Conservation (phyloP, 2,888 invertebrate genomes). For the Troides oblongomaculatus region DNA sequence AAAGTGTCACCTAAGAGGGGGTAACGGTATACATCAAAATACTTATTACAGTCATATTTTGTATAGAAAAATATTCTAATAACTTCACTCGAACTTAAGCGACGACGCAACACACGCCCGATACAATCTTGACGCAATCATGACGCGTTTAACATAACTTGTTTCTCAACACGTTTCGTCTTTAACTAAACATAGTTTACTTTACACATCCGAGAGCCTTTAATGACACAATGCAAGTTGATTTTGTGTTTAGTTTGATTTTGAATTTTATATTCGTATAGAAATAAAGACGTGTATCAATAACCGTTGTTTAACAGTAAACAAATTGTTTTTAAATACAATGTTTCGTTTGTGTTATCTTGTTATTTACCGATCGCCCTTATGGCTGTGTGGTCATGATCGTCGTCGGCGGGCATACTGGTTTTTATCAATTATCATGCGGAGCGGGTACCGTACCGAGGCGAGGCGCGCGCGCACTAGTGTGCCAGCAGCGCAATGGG, state of each 20-base stretch:
- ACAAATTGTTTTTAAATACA: constrained; percentile 31
- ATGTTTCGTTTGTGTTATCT: constrained; percentile 38
- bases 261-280: not conserved
- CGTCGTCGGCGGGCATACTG: constrained; percentile 47
- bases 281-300: too few relatives aligned
- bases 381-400: constrained; percentile 37
- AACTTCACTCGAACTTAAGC: not conserved
- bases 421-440: constrained; percentile 75
- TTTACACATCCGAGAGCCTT: not conserved
- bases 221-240: not conserved
- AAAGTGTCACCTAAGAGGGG: not conserved
- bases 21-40: not conserved
- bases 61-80: not conserved
- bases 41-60: not conserved
- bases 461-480: constrained; percentile 54
- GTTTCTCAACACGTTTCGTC: constrained; percentile 9
- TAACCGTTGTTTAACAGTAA: not conserved
- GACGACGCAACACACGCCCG: not conserved
- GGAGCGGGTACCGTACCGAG: constrained; percentile 54
- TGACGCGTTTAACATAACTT: constrained; percentile 21
- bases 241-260: not conserved
- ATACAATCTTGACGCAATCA: constrained; percentile 11
- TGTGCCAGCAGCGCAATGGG: constrained; percentile 61
- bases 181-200: not conserved
- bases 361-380: constrained; percentile 43